Base-by-base conservation (phyloP, 2,797 vertebrate genomes). In the Diglossa cyanea region DNA sequence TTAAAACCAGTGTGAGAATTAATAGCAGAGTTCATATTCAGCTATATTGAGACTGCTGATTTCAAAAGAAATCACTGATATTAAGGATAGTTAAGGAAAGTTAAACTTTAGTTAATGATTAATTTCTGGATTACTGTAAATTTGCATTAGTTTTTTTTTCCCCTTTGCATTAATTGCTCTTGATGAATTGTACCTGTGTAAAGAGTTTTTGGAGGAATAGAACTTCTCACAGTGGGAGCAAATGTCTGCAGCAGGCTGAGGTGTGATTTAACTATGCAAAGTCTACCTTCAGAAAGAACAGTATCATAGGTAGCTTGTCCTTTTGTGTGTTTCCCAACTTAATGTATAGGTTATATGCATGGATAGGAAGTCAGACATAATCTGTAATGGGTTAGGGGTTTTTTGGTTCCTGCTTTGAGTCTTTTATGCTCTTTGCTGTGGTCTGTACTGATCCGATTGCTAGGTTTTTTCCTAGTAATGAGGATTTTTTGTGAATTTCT, bases 311-410 rank as follows among this genome's bases (percentile, higher is more conserved):
- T 68, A 65, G 9, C 9, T 31, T 48, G 11, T 50, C 14, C 15
- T 81, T 55, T 60, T 78, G 2, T 86, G 51, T 67, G 24, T 68
- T 88, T 77, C 13, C 54, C 7, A 65, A 25, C 17, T 68, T 72
- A 50, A 79, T 37, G 3, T 48, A 9, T 16, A 30, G 13, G 16
- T 42, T 84, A 30, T 63, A n/a, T 31, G 20, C 35, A 39, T 1
- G 2, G 25, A 10, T 35, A 37, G 23, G n/a, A 86, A 80, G 47
- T 62, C 48, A 53, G 50, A 45, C 10, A 14, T n/a, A 23, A 40
- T 54, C 37, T 75, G 0, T n/a, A 66, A 66, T 21, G 11, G 6
- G 3, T 23, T 74, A 35, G 10, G 21, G 0, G 15, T 10, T 28
- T 2, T 39, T 84, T 57, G 2, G 13, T 63, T 94, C 44, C 44